A percentile compares a stretch with the other conserved stretches of the same genome.
phyloP scores from a whole-genome alignment of 1,140 invertebrate genomes.

The Mya arenaria region DNA sequence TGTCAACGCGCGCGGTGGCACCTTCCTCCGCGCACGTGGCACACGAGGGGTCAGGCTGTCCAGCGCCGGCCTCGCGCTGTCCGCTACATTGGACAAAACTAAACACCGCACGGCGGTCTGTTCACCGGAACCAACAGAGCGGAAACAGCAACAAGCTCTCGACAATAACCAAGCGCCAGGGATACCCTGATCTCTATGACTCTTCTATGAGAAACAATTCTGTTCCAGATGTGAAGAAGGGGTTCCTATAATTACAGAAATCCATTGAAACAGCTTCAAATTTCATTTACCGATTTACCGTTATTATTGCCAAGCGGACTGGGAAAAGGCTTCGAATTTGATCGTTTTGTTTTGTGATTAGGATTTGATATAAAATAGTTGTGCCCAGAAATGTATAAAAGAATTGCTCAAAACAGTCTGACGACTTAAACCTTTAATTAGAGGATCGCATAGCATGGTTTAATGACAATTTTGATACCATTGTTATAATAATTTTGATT shows the following conservation, averaged over 20 bases:
- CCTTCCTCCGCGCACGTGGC: not conserved
- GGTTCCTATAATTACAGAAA: conserved; percentile 40
- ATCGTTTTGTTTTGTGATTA: too few species aligned
- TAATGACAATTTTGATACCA: too few species aligned
- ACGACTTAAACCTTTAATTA: too few species aligned
- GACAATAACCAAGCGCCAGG: not conserved
- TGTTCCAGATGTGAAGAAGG: conserved; percentile 41
- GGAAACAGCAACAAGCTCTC: conserved; percentile 32
- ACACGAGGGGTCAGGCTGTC: conserved; percentile 22
- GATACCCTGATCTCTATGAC: not conserved
- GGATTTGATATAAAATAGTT: too few species aligned
- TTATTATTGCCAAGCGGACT: conserved; percentile 49
- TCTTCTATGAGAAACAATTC: conserved; percentile 25
- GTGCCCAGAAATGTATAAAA: too few species aligned
- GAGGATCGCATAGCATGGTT: too few species aligned
- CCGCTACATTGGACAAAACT: conserved; percentile 32
- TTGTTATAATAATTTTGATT: too few species aligned
- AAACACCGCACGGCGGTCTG: not conserved
- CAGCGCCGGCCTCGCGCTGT: not conserved
- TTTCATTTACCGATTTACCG: conserved; percentile 58
- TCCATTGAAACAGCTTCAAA: conserved; percentile 52
- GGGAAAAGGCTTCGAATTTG: conserved; percentile 20
- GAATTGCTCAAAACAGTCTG: too few species aligned
- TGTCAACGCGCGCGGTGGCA: not conserved
- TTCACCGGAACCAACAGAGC: conserved; percentile 3